A percentile compares a stretch with the other conserved stretches of the same genome.
Conservation (phyloP, 2,888 invertebrate species). For the Ennomos quercinarius region DNA sequence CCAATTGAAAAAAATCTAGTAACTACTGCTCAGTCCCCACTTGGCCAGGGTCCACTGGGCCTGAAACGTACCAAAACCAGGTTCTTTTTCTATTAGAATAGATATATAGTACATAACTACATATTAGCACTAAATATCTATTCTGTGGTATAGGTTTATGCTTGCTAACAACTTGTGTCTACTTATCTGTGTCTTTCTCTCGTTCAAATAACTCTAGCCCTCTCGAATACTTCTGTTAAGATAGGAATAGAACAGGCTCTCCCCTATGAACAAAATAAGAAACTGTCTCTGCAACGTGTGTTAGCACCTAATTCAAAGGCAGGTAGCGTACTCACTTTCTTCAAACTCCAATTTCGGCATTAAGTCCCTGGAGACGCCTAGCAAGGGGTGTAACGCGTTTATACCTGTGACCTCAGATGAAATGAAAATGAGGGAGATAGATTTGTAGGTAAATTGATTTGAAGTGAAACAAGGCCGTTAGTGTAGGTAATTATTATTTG, state of each 20-base stretch:
- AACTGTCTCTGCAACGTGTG: conserved; percentile 31
- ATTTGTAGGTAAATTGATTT: background rate
- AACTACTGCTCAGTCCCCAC: no score
- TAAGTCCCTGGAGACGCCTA: conserved; percentile 31
- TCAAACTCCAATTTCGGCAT: conserved; percentile 52
- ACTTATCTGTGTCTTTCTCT: no score
- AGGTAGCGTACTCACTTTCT: conserved; percentile 31
- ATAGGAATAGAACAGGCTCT: background rate
- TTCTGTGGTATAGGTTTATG: no score
- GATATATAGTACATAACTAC: no score
- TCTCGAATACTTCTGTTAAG: conserved; percentile 20
- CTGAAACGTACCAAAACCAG: no score
- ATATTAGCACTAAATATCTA: no score
- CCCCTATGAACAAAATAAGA: conserved; percentile 26
- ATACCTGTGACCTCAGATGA: conserved; percentile 28
- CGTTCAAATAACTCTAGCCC: conserved; percentile 8
- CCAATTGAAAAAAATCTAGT: no score
- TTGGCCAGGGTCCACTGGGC: no score
- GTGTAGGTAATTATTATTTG: no score
- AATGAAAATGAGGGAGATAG: conserved; percentile 11
- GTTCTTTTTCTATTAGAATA: no score
- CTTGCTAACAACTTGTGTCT: no score
- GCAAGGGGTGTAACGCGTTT: conserved; percentile 40
- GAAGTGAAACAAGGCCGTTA: background rate
- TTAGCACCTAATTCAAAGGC: conserved; percentile 34